Percentiles rank a stretch among this genome's conserved stretches.
These are phyloP conservation scores for Myocastor coypus DNA, from an alignment of 2,113 vertebrate genomes.

Conservation along the genomic window DNA sequence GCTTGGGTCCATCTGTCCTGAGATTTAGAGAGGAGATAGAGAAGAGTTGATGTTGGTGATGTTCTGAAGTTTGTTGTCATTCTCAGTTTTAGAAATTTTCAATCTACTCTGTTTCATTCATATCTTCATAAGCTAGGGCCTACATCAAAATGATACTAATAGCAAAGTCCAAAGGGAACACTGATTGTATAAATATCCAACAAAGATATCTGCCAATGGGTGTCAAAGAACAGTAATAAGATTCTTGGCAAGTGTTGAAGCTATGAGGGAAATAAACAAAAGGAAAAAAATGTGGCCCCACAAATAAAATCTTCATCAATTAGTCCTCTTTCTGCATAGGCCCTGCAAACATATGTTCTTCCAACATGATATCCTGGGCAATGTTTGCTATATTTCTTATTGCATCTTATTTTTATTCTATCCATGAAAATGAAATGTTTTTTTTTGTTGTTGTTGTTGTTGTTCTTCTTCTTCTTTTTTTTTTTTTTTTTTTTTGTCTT, in stretches of 20 bases:
- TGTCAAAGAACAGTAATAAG: neutral
- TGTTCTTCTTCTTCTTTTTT: no score
- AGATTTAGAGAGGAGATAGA: neutral
- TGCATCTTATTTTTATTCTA: no score
- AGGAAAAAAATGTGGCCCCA: neutral
- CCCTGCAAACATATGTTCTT: neutral
- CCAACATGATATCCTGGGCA: neutral
- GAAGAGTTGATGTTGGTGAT: no score
- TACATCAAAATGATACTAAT: neutral
- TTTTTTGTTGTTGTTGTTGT: no score
- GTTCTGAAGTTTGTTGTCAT: neutral
- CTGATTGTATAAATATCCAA: neutral
- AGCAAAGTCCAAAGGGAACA: neutral
- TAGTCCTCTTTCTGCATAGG: neutral
- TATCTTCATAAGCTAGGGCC: neutral
- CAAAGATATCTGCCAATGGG: neutral
- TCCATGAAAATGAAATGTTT: no score
- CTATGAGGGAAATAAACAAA: neutral
- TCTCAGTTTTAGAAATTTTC: neutral
- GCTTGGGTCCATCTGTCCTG: neutral
- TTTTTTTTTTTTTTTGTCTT: neutral
- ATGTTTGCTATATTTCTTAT: neutral
- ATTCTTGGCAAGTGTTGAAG: neutral
- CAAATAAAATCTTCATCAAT: neutral
- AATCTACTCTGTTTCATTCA: neutral